A percentile compares a stretch with the other conserved stretches of the same genome.
These are phyloP conservation scores for Shargacucullia verbasci DNA, from an alignment of 2,888 invertebrate species.

Conservation along the genomic window DNA sequence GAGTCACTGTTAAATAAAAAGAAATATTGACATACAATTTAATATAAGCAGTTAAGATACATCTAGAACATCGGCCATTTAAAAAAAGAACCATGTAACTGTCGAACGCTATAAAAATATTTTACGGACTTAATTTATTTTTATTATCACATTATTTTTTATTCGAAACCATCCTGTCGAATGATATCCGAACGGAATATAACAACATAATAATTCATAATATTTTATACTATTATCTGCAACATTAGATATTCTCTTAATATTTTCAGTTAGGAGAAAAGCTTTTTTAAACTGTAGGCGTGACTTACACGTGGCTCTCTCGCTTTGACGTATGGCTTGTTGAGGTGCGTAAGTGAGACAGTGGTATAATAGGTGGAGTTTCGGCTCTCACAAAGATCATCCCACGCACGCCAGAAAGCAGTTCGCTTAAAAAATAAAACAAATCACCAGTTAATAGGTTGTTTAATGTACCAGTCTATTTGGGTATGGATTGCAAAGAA, in stretches of 20 bases:
- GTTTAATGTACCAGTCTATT: conserved; percentile 65
- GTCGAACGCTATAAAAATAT: conserved; percentile 44
- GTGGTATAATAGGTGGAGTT: conserved; percentile 70
- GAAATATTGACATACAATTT: conserved; percentile 44
- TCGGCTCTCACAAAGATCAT: conserved; percentile 57
- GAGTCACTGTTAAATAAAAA: conserved; percentile 10
- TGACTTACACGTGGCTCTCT: conserved; percentile 43
- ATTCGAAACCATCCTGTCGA: conserved; percentile 57
- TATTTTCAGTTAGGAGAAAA: conserved; percentile 49
- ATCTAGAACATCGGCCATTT: conserved; percentile 37
- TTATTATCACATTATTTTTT: conserved; percentile 61
- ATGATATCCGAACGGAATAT: conserved; percentile 57
- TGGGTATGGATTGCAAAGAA: conserved; percentile 58
- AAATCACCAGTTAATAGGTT: conserved; percentile 71
- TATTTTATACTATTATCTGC: conserved; percentile 54
- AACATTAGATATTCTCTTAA: conserved; percentile 37
- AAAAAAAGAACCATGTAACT: conserved; percentile 44
- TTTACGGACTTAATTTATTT: conserved; percentile 53
- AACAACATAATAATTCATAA: conserved; percentile 62
- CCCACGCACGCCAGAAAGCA: conserved; percentile 68
- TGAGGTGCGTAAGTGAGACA: conserved; percentile 56
- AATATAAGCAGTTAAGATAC: conserved; percentile 35
- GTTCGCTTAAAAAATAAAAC: conserved; percentile 69
- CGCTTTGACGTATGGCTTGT: conserved; percentile 43
- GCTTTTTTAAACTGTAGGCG: conserved; percentile 57